phyloP scores from a whole-genome alignment of 37 sponge, comb jelly and placozoan species.

The Axinella damicornis region DNA sequence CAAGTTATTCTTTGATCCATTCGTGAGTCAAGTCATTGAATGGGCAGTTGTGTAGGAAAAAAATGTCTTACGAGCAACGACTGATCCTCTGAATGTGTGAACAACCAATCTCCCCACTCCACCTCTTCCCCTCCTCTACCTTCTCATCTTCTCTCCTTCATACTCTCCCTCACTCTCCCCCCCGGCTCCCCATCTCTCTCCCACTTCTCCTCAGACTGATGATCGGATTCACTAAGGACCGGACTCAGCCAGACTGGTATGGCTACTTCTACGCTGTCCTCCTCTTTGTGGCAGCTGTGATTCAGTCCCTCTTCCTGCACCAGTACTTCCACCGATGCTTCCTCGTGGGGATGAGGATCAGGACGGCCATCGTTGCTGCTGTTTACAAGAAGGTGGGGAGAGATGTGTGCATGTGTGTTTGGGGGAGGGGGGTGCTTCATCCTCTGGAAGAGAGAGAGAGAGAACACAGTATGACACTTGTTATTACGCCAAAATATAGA shows the following conservation, averaged over 20 bases:
- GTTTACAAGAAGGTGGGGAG: slow-evolving; percentile 83
- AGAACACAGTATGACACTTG: too few relatives aligned
- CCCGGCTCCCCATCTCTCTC: not conserved
- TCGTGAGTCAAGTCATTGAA: too few relatives aligned
- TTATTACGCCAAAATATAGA: too few relatives aligned
- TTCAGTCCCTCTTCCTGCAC: slow-evolving; percentile 85
- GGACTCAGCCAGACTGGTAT: slow-evolving; percentile 68
- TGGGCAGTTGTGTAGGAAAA: too few relatives aligned
- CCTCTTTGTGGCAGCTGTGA: slow-evolving; percentile 68
- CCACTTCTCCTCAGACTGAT: slow-evolving; percentile 46
- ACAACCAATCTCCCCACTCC: not conserved
- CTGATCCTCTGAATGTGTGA: too few relatives aligned
- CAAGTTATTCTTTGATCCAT: too few relatives aligned
- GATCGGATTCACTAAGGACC: slow-evolving; percentile 63
- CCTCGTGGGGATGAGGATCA: slow-evolving; percentile 74
- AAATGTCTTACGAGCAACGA: too few relatives aligned
- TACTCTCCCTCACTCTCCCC: not conserved
- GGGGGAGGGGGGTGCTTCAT: too few relatives aligned
- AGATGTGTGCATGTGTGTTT: too few relatives aligned
- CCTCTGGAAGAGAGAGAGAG: too few relatives aligned
- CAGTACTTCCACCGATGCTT: slow-evolving; percentile 87
- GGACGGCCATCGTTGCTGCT: slow-evolving; percentile 71
- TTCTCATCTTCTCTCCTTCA: not conserved
- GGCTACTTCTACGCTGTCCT: slow-evolving; percentile 86
- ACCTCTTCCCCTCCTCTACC: not conserved